A percentile compares a stretch with the other conserved stretches of the same genome.
Conservation (phyloP, 2,888 invertebrate genomes). For the Agonopterix alstromeriana region DNA sequence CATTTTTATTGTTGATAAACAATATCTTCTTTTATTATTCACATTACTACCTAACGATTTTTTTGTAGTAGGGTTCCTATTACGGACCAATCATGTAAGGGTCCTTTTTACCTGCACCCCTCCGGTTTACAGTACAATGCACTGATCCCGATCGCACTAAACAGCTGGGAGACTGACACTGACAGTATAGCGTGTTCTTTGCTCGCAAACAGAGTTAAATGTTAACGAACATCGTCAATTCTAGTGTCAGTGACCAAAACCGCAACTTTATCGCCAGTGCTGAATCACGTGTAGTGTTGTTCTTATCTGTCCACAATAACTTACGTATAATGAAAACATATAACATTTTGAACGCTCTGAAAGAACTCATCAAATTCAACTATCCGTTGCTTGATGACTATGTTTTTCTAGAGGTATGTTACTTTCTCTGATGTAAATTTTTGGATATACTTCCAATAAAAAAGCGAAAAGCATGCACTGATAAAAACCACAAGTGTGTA, state of each 20-base stretch:
- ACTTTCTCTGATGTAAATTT: background rate
- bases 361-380: slow-evolving; percentile 33
- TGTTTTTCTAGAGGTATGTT: slow-evolving; percentile 9
- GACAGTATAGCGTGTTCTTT: slow-evolving; percentile 2
- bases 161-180: slow-evolving; percentile 5
- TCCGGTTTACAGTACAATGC: background rate
- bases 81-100: slow-evolving; percentile 23
- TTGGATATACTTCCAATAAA: background rate
- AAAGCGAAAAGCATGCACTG: slow-evolving; percentile 1
- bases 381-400: slow-evolving; percentile 33
- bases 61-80: slow-evolving; percentile 2
- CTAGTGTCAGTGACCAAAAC: slow-evolving; percentile 13
- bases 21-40: background rate
- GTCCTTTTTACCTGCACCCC: slow-evolving; percentile 49
- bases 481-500: slow-evolving; percentile 1
- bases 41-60: background rate
- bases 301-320: slow-evolving; percentile 22
- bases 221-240: slow-evolving; percentile 20
- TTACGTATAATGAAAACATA: slow-evolving; percentile 29
- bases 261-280: slow-evolving; percentile 15
- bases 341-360: slow-evolving; percentile 25
- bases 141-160: background rate
- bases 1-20: too few relatives aligned
- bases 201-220: slow-evolving; percentile 14
- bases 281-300: slow-evolving; percentile 25